Evolutionary conservation across 2,797 vertebrate genomes (phyloP), one percentile per base, ranked within the genome.

Genomic region (Lophotriccus pileatus): DNA sequence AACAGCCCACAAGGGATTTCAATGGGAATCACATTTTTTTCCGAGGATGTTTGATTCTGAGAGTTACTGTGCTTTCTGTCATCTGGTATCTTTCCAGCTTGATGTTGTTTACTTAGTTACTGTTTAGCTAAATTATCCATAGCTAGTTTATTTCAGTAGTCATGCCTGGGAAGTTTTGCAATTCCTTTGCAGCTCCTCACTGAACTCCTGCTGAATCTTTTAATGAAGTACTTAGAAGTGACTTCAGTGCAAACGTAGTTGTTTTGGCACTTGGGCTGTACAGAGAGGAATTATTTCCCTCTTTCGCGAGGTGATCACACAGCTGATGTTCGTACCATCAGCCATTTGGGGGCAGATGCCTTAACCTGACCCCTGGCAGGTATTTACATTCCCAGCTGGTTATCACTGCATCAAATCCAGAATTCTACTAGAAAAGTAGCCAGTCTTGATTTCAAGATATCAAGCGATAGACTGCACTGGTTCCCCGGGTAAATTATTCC

Each of bases 401-500:
- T 91, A 93, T 87, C 37, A 4, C 59, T 66, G 34, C 41, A 30
- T 69, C 0, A 0, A 62, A 84, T 79, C 55, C 74, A 70, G n/a
- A 92, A 92, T 79, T 91, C 73, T 93, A 18, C 67, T 70, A 73
- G 80, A 91, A 69, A 91, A 90, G 74, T 63, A 52, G 44, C 36
- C 39, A 10, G 86, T 79, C 77, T 87, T 93, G 81, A 95, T 90
- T 95, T 90, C 49, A 76, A 87, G 77, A 87, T 88, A 87, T 5
- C 11, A 30, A 52, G 55, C 58, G 58, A 78, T 93, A 89, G 81
- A 56, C 49, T 85, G 47, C 81, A 30, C 84, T 89, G 53, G 74
- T 93, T 94, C 60, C 80, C 44, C 37, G 0, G 86, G 64, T 96
- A 68, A 92, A 95, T 95, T 85, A 90, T 90, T 87, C 77, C 56